A percentile compares a stretch with the other conserved stretches of the same genome.
phyloP scores from a whole-genome alignment of 2,797 vertebrate species.

The Amblyopsis hoosieri region DNA sequence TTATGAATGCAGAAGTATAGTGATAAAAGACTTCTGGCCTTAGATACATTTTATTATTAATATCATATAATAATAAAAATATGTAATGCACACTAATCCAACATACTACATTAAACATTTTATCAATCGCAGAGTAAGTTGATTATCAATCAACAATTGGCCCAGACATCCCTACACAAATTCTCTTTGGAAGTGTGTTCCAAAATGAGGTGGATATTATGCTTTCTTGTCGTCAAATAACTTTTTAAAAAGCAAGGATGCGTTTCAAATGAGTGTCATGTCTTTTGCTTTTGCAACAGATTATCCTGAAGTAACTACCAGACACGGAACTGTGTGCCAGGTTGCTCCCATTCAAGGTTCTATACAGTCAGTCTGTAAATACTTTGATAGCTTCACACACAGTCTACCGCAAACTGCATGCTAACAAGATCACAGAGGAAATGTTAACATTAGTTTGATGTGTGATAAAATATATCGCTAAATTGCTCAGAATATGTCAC shows the following conservation, averaged over 20 bases:
- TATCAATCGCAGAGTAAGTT: no score
- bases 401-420: conserved; percentile 84
- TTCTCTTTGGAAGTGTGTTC: no score
- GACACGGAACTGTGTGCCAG: conserved; percentile 86
- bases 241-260: background rate
- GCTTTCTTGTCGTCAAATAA: background rate
- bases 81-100: no score
- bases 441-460: conserved; percentile 67
- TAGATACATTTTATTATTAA: no score
- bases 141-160: no score
- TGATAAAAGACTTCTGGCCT: no score
- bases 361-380: conserved; percentile 64
- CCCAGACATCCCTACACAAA: no score
- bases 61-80: no score
- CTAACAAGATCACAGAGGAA: conserved; percentile 82
- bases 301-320: conserved; percentile 97
- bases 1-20: no score
- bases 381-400: conserved; percentile 51
- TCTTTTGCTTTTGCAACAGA: conserved; percentile 83
- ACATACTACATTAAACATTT: no score
- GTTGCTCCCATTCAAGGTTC: conserved; percentile 84
- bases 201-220: background rate
- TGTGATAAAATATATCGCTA: conserved; percentile 69
- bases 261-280: conserved; percentile 37
- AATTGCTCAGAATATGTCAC: conserved; percentile 49